These are phyloP conservation scores for Megaceryle maxima DNA, from an alignment of 2,113 vertebrate species.

Conservation along the genomic window DNA sequence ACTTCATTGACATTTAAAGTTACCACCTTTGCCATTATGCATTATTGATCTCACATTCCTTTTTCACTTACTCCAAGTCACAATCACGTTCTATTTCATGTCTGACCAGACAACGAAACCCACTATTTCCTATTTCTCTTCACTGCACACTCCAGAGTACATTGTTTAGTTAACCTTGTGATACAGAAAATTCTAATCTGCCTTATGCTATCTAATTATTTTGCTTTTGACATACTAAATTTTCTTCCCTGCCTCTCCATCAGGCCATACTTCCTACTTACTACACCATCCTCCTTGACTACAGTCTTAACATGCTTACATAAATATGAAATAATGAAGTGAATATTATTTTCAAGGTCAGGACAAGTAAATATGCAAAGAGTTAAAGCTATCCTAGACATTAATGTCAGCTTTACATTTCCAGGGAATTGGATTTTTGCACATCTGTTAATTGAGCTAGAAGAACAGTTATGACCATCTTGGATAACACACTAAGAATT, in stretches of 20 bases:
- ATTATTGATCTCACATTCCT: background rate
- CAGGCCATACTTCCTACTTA: background rate
- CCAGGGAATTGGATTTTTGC: background rate
- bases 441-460: background rate
- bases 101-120: background rate
- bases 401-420: background rate
- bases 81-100: background rate
- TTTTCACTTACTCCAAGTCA: background rate
- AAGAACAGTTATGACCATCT: background rate
- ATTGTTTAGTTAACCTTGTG: background rate
- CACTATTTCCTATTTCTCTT: background rate
- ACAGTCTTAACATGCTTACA: background rate
- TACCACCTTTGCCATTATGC: background rate
- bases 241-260: background rate
- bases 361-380: background rate
- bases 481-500: background rate
- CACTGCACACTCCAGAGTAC: no score
- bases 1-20: background rate
- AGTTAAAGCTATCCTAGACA: background rate
- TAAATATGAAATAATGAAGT: background rate
- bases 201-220: background rate
- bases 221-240: background rate
- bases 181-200: background rate
- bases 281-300: background rate
- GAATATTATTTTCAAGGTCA: background rate